A percentile compares a stretch with the other conserved stretches of the same genome.
phyloP scores from a whole-genome alignment of 2,113 vertebrate genomes.

The human (Homo sapiens) region DNA sequence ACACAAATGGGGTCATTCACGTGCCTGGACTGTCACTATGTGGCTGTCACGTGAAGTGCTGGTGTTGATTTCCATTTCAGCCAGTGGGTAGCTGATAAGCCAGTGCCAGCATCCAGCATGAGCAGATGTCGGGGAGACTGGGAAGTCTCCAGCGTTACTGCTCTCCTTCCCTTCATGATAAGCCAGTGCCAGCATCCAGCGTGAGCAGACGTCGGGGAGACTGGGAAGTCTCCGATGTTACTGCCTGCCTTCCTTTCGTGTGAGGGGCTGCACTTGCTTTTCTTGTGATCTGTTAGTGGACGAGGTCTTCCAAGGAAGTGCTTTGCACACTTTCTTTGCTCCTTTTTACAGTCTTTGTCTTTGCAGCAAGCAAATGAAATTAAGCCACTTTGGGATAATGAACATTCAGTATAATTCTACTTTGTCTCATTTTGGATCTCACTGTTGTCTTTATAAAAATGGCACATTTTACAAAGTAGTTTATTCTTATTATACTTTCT shows the following conservation, averaged over 20 bases:
- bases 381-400: neutral
- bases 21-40: slow-evolving; percentile 76
- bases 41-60: slow-evolving; percentile 75
- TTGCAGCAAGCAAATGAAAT: neutral
- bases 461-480: neutral
- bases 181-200: slow-evolving; percentile 71
- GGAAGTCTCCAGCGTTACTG: neutral
- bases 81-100: slow-evolving; percentile 74
- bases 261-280: neutral
- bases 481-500: slow-evolving; percentile 27
- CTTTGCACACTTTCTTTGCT: neutral
- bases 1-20: neutral
- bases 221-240: slow-evolving; percentile 3
- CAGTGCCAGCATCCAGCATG: slow-evolving; percentile 70
- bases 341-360: neutral
- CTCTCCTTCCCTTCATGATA: neutral
- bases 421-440: neutral
- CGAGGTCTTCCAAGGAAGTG: accelerated
- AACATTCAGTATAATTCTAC: too few species aligned
- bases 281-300: neutral
- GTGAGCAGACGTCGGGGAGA: neutral
- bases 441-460: neutral
- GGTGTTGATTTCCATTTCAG: slow-evolving; percentile 57
- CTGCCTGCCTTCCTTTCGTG: neutral
- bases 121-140: neutral